Conservation (phyloP, 2,797 vertebrate species). For the Etheostoma perlongum region DNA sequence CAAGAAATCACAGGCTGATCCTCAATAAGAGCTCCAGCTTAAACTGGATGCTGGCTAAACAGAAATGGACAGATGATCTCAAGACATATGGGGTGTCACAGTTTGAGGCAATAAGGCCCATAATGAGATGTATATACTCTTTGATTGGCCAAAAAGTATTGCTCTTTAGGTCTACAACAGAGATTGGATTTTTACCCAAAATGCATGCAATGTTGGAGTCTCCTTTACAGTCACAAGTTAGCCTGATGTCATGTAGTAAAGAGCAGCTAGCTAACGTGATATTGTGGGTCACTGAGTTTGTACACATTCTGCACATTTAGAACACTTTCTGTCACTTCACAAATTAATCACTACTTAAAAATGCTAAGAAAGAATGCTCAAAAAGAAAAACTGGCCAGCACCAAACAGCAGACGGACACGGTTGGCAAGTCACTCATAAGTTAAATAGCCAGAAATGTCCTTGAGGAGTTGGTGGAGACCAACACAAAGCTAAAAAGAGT, state of each 20-base stretch:
- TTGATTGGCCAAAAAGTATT: conserved; percentile 50
- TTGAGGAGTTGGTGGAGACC: background rate
- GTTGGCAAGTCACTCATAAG: background rate
- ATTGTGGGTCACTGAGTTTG: conserved; percentile 10
- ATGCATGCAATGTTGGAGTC: conserved; percentile 27
- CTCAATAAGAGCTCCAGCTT: conserved; percentile 55
- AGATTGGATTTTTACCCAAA: conserved; percentile 33
- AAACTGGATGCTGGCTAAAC: conserved; percentile 44
- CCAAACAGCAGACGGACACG: background rate
- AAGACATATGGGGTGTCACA: conserved; percentile 41
- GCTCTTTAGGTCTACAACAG: conserved; percentile 7
- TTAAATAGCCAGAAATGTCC: background rate
- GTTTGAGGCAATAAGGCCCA: conserved; percentile 32
- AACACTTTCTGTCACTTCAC: background rate
- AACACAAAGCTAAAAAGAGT: background rate
- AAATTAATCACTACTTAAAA: background rate
- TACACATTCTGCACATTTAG: background rate
- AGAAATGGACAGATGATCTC: conserved; percentile 58
- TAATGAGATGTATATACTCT: conserved; percentile 28
- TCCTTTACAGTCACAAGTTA: conserved; percentile 21
- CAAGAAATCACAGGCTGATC: conserved; percentile 74
- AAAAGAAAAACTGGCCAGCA: too few relatives aligned
- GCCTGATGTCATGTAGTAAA: conserved; percentile 20
- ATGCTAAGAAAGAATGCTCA: too few relatives aligned
- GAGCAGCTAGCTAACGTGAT: background rate